Percentiles rank a stretch among this genome's conserved stretches.
Evolutionary conservation across 2,888 invertebrate species (phyloP).

Genomic region (Belgica antarctica): DNA sequence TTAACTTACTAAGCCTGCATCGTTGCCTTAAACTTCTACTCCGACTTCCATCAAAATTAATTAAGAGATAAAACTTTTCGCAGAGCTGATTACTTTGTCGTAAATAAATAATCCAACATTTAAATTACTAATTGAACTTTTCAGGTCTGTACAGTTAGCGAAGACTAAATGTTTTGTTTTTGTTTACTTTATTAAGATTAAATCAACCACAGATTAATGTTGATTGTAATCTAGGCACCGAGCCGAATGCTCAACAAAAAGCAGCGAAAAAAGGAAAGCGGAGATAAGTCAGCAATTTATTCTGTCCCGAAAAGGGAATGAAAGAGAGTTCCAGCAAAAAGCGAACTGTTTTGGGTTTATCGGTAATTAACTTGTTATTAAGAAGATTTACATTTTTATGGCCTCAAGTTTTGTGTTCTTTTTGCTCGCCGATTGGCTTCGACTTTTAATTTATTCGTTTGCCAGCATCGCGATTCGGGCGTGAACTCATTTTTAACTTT

Average conservation of each 20-base stretch:
- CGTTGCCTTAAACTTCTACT: no score
- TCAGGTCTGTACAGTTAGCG: no score
- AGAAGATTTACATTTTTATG: slow-evolving; percentile 31
- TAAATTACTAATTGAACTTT: no score
- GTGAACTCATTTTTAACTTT: neutral
- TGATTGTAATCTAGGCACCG: slow-evolving; percentile 9
- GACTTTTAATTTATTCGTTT: slow-evolving; percentile 17
- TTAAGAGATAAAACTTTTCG: no score
- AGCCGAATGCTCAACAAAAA: neutral
- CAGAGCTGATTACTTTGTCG: no score
- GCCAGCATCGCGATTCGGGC: neutral
- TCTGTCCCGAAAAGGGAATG: slow-evolving; percentile 18
- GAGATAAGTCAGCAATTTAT: slow-evolving; percentile 25
- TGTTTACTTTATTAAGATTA: neutral
- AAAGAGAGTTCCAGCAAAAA: slow-evolving; percentile 13
- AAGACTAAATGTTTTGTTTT: no score
- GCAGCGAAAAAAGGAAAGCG: neutral
- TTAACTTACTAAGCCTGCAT: no score
- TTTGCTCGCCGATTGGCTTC: neutral
- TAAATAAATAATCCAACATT: no score
- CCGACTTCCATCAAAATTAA: no score
- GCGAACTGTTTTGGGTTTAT: slow-evolving; percentile 34
- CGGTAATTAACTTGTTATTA: slow-evolving; percentile 37
- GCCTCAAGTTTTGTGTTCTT: neutral
- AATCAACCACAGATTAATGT: slow-evolving; percentile 29